Base-by-base conservation (phyloP, 2,888 invertebrate genomes). In the Empis livida region DNA sequence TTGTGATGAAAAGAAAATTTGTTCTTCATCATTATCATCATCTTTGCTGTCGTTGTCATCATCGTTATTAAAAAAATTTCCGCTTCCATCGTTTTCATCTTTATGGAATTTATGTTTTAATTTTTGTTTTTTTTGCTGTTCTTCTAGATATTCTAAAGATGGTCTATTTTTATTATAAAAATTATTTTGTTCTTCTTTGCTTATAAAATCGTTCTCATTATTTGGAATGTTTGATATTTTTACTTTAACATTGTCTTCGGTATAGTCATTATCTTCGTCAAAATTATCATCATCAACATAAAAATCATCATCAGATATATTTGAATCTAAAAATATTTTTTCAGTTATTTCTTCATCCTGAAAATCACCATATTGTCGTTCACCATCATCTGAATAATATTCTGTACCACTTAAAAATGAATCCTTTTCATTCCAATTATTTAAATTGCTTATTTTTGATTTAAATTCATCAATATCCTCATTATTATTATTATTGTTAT, bases 101-200 rank as follows among this genome's bases (percentile, higher is more conserved):
- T 64, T 61, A 58, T 63, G 59, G 61, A 64, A 61, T 59, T 63
- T 61, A 57, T 63, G 56, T 35, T 56, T 58, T 50, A 64, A 61
- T 59, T 63, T 61, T 57, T 63, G 56, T 35, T 56, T 58, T 50
- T 49, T 55, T 41, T 51, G 51, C 48, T 53, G 57, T 51, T 57
- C 61, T 39, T 63, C 64, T 53, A 61, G 50, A 49, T 64, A 61
- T 45, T 60, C 61, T 51, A 59, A 55, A 38, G 23, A 27, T 27
- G 23, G 23, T 27, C 23, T 27, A 27, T 62, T 57, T 48, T 39
- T 39, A 17, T 39, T 39, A 17, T 39, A 16, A 51, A 60, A 61
- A 48, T 55, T 59, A 58, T 53, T 43, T 56, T 58, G 47, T 57
- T 55, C 47, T 49, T 50, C 46, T 51, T 56, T 61, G 47, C 61